phyloP scores from a whole-genome alignment of 2,797 vertebrate genomes.

The Onychomys leucogaster region DNA sequence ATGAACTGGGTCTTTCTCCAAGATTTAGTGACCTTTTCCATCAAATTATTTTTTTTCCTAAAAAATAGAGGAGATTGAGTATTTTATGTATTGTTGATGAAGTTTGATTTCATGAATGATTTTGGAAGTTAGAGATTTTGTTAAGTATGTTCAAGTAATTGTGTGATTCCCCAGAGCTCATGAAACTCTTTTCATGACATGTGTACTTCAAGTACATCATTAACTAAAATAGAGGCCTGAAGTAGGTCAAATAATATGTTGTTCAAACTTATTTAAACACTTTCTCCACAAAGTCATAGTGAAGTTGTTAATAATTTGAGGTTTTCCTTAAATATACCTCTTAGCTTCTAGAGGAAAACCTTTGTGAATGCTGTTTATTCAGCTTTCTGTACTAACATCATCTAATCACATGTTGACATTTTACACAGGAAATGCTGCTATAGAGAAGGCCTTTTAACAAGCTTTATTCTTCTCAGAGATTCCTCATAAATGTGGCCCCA shows the following conservation, averaged over 20 bases:
- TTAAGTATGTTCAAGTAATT: neutral
- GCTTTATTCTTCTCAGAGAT: neutral
- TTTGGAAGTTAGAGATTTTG: conserved; percentile 23
- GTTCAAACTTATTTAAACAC: conserved; percentile 48
- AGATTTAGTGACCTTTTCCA: neutral
- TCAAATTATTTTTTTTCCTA: neutral
- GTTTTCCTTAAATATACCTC: neutral
- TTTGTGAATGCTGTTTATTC: neutral
- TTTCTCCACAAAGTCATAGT: neutral
- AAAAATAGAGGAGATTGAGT: neutral
- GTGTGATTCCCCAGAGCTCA: neutral
- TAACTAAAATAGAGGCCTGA: conserved; percentile 22
- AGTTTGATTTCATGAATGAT: conserved; percentile 44
- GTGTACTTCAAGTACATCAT: conserved; percentile 4
- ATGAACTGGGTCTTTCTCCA: conserved; percentile 5
- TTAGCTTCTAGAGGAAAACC: neutral
- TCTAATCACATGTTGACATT: neutral
- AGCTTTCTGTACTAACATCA: neutral
- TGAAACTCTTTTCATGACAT: neutral
- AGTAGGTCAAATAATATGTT: neutral
- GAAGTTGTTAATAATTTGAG: conserved; percentile 49
- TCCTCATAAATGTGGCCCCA: neutral
- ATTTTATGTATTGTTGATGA: neutral
- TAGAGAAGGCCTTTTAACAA: neutral
- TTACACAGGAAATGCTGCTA: neutral